These are phyloP conservation scores for Archegozetes longisetosus DNA, from an alignment of 1,140 invertebrate species.

Conservation along the genomic window DNA sequence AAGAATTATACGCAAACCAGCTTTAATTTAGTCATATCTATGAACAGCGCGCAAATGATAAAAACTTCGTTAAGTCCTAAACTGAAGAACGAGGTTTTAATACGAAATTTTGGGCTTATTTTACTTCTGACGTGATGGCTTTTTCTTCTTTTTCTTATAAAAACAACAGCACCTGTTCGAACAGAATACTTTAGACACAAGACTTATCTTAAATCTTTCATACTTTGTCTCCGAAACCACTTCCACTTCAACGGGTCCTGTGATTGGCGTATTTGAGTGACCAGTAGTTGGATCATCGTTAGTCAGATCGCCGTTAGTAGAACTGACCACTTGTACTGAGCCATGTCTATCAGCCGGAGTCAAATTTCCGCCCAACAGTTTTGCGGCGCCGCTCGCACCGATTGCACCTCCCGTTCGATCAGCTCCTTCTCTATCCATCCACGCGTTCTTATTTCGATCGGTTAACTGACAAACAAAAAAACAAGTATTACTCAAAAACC, in stretches of 20 bases:
- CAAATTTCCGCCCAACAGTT: conserved; percentile 10
- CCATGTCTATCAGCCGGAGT: conserved; percentile 20
- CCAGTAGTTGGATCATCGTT: conserved; percentile 87
- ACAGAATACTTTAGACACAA: not conserved
- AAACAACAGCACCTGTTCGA: conserved; percentile 20
- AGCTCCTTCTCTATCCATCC: conserved; percentile 4
- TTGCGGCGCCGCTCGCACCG: not conserved
- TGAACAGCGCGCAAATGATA: no score
- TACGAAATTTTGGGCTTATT: no score
- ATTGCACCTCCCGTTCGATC: not conserved
- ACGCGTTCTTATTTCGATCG: conserved; percentile 15
- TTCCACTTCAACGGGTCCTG: conserved; percentile 77
- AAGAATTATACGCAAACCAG: no score
- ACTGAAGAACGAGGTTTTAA: no score
- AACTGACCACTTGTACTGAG: conserved; percentile 75
- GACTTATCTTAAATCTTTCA: conserved; percentile 17
- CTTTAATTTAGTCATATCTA: no score
- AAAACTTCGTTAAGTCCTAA: no score
- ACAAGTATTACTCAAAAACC: not conserved
- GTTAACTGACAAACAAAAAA: not conserved
- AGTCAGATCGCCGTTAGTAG: conserved; percentile 85
- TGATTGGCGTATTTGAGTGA: conserved; percentile 90
- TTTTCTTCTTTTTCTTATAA: conserved; percentile 21
- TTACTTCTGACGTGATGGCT: conserved; percentile 3
- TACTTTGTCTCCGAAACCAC: conserved; percentile 43